Conservation (phyloP, 1,140 invertebrate genomes). For the Himalopsyche phryganea region DNA sequence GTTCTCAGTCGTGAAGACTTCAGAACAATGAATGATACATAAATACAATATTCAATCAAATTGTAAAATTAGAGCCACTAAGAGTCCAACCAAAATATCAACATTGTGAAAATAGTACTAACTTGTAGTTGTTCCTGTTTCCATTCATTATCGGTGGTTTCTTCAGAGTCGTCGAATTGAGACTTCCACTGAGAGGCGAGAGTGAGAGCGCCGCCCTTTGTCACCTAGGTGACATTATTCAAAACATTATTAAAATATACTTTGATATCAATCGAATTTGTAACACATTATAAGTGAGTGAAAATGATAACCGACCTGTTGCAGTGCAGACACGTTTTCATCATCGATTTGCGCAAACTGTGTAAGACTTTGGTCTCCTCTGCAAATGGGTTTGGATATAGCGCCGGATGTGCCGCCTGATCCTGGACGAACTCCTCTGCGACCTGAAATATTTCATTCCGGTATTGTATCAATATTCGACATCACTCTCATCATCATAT, state of each 20-base stretch:
- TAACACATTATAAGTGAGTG: background rate
- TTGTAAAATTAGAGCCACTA: no score
- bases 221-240: conserved; percentile 49
- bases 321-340: conserved; percentile 83
- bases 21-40: no score
- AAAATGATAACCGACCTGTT: conserved; percentile 59
- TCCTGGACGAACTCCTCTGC: conserved; percentile 28
- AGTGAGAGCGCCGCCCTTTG: conserved; percentile 72
- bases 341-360: conserved; percentile 92
- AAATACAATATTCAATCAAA: no score
- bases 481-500: no score
- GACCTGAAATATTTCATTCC: conserved; percentile 15
- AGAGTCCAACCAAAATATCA: no score
- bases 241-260: background rate
- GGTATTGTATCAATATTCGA: no score
- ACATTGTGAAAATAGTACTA: background rate
- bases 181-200: conserved; percentile 90
- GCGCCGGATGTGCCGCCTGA: conserved; percentile 26
- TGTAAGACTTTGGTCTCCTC: conserved; percentile 61
- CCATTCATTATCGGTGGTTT: conserved; percentile 88
- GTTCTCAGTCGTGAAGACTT: no score
- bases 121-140: conserved; percentile 68
- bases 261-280: no score
- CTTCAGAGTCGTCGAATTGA: conserved; percentile 90
- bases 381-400: conserved; percentile 37